Conservation (phyloP, 2,797 vertebrate genomes). For the Knipowitschia caucasica region DNA sequence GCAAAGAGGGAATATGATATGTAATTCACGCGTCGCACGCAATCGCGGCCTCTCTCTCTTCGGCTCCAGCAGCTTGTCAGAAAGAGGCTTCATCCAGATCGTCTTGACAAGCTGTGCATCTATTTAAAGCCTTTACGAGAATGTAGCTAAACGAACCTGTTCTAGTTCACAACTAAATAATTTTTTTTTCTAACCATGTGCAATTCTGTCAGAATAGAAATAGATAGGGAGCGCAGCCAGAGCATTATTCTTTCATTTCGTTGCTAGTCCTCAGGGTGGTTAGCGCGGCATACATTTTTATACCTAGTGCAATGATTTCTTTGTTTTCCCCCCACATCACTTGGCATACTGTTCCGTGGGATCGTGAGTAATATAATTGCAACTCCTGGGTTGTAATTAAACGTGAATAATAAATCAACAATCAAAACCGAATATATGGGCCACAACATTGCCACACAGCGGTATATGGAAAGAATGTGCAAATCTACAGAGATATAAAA, state of each 20-base stretch:
- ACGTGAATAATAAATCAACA: slow-evolving; percentile 54
- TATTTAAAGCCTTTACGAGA: slow-evolving; percentile 22
- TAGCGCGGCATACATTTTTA: slow-evolving; percentile 31
- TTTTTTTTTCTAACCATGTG: slow-evolving; percentile 14
- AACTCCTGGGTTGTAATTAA: slow-evolving; percentile 62
- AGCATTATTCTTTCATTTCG: slow-evolving; percentile 11
- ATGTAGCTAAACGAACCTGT: slow-evolving; percentile 33
- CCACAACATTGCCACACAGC: slow-evolving; percentile 35
- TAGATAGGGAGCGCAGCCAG: neutral
- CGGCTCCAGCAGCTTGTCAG: slow-evolving; percentile 50
- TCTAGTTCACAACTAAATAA: slow-evolving; percentile 26
- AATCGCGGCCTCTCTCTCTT: slow-evolving; percentile 45
- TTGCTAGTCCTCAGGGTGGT: slow-evolving; percentile 7
- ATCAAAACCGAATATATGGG: slow-evolving; percentile 48
- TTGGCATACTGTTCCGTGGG: slow-evolving; percentile 37
- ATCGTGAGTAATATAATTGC: slow-evolving; percentile 45
- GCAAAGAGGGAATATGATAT: slow-evolving; percentile 48
- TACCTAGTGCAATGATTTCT: slow-evolving; percentile 15
- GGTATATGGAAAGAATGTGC: slow-evolving; percentile 41
- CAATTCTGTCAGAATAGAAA: neutral
- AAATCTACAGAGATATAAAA: slow-evolving; percentile 65
- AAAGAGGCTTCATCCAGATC: slow-evolving; percentile 53
- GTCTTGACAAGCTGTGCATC: slow-evolving; percentile 35
- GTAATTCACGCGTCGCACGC: slow-evolving; percentile 52
- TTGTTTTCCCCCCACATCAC: slow-evolving; percentile 21